phyloP scores from a whole-genome alignment of 2,113 vertebrate species.

The Oryzias woworae region DNA sequence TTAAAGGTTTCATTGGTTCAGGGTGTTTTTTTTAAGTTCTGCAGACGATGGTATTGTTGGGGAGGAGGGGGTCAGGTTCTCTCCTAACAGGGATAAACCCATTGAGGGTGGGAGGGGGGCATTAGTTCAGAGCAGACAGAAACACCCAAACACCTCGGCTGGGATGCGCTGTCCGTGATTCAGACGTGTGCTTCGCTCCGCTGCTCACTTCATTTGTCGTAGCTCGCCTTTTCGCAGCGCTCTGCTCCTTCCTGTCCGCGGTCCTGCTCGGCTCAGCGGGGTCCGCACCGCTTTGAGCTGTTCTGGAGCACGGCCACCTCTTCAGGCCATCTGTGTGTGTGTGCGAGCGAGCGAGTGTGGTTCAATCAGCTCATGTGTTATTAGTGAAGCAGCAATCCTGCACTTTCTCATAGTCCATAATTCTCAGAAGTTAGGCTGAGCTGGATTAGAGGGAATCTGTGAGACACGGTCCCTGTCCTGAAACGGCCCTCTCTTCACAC shows the following conservation, averaged over 20 bases:
- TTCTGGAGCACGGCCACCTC: slow-evolving; percentile 32
- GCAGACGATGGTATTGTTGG: too few relatives aligned
- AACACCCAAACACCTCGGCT: slow-evolving; percentile 7
- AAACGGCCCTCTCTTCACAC: slow-evolving; percentile 18
- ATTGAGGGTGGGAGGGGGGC: slow-evolving; percentile 1
- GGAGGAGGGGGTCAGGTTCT: too few relatives aligned
- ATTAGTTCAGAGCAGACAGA: slow-evolving; percentile 27
- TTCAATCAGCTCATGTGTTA: slow-evolving; percentile 37
- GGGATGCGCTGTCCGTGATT: slow-evolving; percentile 36
- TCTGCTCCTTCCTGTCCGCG: slow-evolving; percentile 37
- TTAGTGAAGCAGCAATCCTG: slow-evolving; percentile 55
- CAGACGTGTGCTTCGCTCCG: slow-evolving; percentile 33
- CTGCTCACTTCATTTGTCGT: slow-evolving; percentile 37
- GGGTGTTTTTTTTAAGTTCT: slow-evolving; percentile 45
- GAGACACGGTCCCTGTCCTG: slow-evolving; percentile 25
- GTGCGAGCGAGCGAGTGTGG: slow-evolving; percentile 1
- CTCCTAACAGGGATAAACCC: too few relatives aligned
- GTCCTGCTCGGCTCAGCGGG: slow-evolving; percentile 31
- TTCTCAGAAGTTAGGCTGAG: slow-evolving; percentile 36
- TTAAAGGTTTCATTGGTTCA: slow-evolving; percentile 64
- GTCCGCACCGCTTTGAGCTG: slow-evolving; percentile 19
- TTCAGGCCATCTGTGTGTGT: slow-evolving; percentile 18
- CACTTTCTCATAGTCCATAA: slow-evolving; percentile 39
- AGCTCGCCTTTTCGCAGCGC: slow-evolving; percentile 27
- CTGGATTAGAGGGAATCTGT: slow-evolving; percentile 13